Evolutionary conservation across 2,113 vertebrate genomes (phyloP), one percentile per base, ranked within the genome.

Genomic region (Tychaedon coryphoeus): DNA sequence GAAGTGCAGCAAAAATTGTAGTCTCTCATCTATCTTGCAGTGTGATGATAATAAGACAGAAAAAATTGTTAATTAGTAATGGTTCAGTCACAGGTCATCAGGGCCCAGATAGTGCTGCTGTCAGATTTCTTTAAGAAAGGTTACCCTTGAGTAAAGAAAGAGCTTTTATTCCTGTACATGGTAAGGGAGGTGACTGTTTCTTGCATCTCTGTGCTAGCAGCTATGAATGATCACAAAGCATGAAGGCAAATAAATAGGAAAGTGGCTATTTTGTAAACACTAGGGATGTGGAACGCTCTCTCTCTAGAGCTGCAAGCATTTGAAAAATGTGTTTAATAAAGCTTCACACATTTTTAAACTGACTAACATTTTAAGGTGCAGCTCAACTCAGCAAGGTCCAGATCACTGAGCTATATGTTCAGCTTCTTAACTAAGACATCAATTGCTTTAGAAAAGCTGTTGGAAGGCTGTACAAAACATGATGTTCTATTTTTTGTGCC

Each of bases 291-390:
- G 12, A 86, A 69, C 1, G 0, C 19, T 58, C 24, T 92, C 69
- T 53, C 56, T 78, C 24, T 47, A 19, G 10, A 58, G 29, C n/a
- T 90, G 42, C 20, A 92, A 48, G 10, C 87, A 60, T 90, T 93
- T 95, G 70, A 96, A 93, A 95, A 87, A 88, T 67, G 33, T 33
- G 23, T 94, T 96, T 93, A 92, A 90, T 87, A 66, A 90, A 88
- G n/a, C 72, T 65, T 94, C 47, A 45, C 74, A 31, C 43, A 66
- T 85, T 92, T 96, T 93, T 57, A 76, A 80, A n/a, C 57, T 29
- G n/a, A 34, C 47, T 28, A 84, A 28, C 19, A 16, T 53, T 95
- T 65, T 75, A 70, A 87, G n/a, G 5, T 13, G 29, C 19, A 34
- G 51, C 56, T 76, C 45, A 45, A 70, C 50, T 51, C 24, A 62